Base-by-base conservation (phyloP, 1,140 invertebrate species). In the Phymastichus coffea region DNA sequence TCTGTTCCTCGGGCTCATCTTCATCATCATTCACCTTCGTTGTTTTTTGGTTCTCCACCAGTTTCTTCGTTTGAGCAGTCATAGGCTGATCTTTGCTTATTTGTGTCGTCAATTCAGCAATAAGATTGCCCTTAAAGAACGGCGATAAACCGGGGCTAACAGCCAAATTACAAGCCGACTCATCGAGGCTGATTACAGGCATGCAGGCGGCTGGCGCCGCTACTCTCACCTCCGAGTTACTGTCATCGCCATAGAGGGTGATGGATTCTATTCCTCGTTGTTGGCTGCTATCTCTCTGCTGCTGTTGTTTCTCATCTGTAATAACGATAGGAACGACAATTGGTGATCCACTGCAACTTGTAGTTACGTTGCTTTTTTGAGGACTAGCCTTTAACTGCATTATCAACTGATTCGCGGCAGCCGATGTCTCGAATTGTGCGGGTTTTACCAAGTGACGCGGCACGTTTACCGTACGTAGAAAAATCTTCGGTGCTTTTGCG, bases 41-140 rank as follows among this genome's bases (percentile, higher is more conserved):
- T n/a, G n/a, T n/a, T n/a, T n/a, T n/a, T n/a, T n/a, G n/a, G n/a
- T n/a, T n/a, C n/a, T n/a, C n/a, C n/a, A n/a, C n/a, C n/a, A n/a
- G n/a, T n/a, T n/a, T n/a, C n/a, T n/a, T n/a, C n/a, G n/a, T n/a
- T n/a, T n/a, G n/a, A n/a, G n/a, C n/a, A n/a, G n/a, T n/a, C n/a
- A n/a, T n/a, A n/a, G n/a, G n/a, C n/a, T n/a, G n/a, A n/a, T n/a
- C n/a, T n/a, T n/a, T n/a, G n/a, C n/a, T n/a, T n/a, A n/a, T n/a
- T n/a, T n/a, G n/a, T n/a, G n/a, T n/a, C n/a, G n/a, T n/a, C n/a
- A n/a, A n/a, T n/a, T n/a, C n/a, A n/a, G n/a, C n/a, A n/a, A n/a
- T n/a, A n/a, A n/a, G n/a, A n/a, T n/a, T n/a, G 4, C 73, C 70
- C 48, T 79, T 80, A 2, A 80, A 62, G 26, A 71, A 71, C 0